Conservation (phyloP, 2,113 vertebrate genomes). For the Archocentrus centrarchus region DNA sequence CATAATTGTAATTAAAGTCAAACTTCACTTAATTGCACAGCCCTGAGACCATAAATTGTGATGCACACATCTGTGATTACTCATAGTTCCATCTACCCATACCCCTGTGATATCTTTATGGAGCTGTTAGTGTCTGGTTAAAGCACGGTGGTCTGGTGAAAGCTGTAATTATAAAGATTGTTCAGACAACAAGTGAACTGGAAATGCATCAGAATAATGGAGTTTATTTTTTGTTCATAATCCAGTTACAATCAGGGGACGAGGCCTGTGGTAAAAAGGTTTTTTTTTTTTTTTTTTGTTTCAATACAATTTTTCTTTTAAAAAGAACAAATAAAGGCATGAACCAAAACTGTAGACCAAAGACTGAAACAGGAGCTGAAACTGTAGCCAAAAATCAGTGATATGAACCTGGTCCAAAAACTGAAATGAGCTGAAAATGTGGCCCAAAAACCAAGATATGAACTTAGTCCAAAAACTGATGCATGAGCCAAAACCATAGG, state of each 20-base stretch:
- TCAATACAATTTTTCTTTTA: rapidly evolving
- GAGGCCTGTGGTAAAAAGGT: background rate
- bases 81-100: rapidly evolving
- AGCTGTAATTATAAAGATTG: background rate
- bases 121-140: background rate
- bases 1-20: background rate
- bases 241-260: background rate
- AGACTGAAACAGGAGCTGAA: background rate
- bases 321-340: background rate
- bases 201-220: rapidly evolving
- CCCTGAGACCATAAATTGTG: background rate
- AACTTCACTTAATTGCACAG: background rate
- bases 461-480: background rate
- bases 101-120: background rate
- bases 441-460: background rate
- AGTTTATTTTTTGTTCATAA: background rate
- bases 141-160: background rate
- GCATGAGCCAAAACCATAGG: background rate
- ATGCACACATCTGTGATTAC: too few species aligned
- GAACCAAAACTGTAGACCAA: background rate
- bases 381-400: background rate
- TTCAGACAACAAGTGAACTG: background rate
- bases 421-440: background rate
- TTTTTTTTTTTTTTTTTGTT: background rate
- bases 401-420: background rate